A percentile compares a stretch with the other conserved stretches of the same genome.
phyloP scores from a whole-genome alignment of 92 coral and sea anemone species.

The Bergia sp. region DNA sequence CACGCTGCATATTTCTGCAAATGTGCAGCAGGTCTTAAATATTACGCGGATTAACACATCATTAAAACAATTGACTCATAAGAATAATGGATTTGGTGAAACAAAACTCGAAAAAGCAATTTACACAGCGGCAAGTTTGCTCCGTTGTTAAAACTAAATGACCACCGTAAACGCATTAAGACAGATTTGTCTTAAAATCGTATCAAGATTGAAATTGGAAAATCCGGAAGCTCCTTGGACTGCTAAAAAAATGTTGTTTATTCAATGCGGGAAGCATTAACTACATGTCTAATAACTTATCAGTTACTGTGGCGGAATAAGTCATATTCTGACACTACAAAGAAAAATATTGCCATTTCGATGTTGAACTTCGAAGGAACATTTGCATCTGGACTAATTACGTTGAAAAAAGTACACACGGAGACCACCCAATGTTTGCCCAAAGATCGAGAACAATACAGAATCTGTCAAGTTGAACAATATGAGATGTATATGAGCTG shows the following conservation, averaged over 20 bases:
- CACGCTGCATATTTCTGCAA: constrained; percentile 1
- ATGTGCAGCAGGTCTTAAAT: constrained; percentile 6
- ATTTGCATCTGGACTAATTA: constrained; percentile 61
- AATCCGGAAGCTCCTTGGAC: constrained; percentile 8
- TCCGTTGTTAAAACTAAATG: not conserved
- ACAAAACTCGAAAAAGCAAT: constrained; percentile 14
- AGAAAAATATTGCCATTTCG: constrained; percentile 37
- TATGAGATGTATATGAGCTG: constrained; percentile 60
- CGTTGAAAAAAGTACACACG: constrained; percentile 49
- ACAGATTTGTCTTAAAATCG: not conserved
- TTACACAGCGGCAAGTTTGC: not conserved
- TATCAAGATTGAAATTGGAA: constrained; percentile 6
- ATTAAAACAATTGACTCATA: not conserved
- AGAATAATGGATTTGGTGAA: not conserved
- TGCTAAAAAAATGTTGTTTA: not conserved
- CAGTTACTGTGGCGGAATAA: not conserved
- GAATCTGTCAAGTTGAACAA: constrained; percentile 63
- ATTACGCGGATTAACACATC: constrained; percentile 26
- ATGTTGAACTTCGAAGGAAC: constrained; percentile 27
- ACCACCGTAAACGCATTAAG: constrained; percentile 25
- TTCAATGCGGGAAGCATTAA: not conserved
- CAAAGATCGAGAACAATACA: constrained; percentile 46
- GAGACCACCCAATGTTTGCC: constrained; percentile 60
- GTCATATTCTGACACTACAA: constrained; percentile 5
- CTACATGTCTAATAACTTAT: constrained; percentile 2